Percentiles rank a stretch among this genome's conserved stretches.
Evolutionary conservation across 2,113 vertebrate species (phyloP).

Genomic region (Cyanoliseus patagonus): DNA sequence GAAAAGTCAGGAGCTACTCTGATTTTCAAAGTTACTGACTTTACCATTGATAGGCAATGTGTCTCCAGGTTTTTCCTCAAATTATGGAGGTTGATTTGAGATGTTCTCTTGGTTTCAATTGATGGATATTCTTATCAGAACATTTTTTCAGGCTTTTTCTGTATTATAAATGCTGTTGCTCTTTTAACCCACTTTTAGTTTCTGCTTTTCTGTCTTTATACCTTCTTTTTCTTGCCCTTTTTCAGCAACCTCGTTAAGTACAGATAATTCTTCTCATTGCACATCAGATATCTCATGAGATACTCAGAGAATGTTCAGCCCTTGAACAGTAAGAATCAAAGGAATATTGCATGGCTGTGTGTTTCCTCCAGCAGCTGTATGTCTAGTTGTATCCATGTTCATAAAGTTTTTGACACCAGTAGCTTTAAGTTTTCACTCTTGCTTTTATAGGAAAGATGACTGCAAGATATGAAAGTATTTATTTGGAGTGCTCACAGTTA

Average conservation of each 20-base stretch:
- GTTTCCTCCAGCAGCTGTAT: background rate
- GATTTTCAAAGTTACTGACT: background rate
- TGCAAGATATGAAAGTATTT: background rate
- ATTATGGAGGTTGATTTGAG: background rate
- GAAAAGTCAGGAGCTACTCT: background rate
- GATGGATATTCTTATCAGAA: background rate
- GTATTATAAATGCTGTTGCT: background rate
- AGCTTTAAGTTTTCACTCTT: background rate
- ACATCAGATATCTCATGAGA: background rate
- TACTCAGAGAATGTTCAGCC: background rate
- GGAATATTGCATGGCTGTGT: background rate
- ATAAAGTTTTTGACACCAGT: background rate
- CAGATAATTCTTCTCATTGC: background rate
- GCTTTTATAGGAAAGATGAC: background rate
- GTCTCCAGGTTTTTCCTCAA: background rate
- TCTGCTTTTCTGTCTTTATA: background rate
- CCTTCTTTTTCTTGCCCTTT: background rate
- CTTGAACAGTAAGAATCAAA: background rate
- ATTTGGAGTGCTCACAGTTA: background rate
- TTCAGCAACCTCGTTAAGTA: background rate
- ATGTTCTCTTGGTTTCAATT: background rate
- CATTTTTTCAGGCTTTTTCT: background rate
- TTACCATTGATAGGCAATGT: background rate
- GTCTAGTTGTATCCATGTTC: background rate
- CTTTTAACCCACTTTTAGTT: background rate